Evolutionary conservation across 2,113 vertebrate species (phyloP).

Genomic region (Vireo altiloquus): DNA sequence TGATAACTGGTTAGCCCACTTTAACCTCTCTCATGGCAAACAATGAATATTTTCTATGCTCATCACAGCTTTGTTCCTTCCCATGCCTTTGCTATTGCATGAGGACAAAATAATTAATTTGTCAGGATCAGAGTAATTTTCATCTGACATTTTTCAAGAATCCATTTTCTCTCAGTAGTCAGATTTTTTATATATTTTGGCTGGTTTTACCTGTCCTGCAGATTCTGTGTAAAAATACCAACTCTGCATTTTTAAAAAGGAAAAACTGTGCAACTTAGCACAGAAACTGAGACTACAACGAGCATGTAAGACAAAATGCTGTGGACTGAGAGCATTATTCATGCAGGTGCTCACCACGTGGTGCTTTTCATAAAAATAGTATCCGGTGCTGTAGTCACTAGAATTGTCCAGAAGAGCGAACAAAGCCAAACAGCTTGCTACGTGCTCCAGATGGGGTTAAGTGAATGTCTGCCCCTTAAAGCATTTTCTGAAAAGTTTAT

Average conservation of each 20-base stretch:
- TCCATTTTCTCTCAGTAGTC: not conserved
- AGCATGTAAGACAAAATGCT: not conserved
- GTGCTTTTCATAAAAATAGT: not conserved
- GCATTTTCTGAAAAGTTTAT: not conserved
- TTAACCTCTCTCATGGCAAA: not conserved
- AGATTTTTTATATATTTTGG: not conserved
- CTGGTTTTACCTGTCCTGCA: not conserved
- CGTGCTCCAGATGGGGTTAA: constrained; percentile 3
- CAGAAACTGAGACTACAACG: not conserved
- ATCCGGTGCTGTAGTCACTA: not conserved
- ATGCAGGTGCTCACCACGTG: not conserved
- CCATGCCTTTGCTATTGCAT: not conserved
- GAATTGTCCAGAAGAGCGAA: not conserved
- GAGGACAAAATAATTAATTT: not conserved
- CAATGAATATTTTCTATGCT: not conserved
- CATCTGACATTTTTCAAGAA: not conserved
- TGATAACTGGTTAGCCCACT: not conserved
- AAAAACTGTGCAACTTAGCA: not conserved
- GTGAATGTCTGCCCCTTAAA: not conserved
- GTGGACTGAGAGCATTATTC: not conserved
- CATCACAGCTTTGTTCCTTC: not conserved
- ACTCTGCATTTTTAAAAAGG: not conserved
- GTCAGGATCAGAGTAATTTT: not conserved
- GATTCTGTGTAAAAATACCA: not conserved
- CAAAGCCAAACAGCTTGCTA: constrained; percentile 10